These are phyloP conservation scores for Ahaetulla prasina DNA, from an alignment of 2,113 vertebrate species.

Conservation along the genomic window DNA sequence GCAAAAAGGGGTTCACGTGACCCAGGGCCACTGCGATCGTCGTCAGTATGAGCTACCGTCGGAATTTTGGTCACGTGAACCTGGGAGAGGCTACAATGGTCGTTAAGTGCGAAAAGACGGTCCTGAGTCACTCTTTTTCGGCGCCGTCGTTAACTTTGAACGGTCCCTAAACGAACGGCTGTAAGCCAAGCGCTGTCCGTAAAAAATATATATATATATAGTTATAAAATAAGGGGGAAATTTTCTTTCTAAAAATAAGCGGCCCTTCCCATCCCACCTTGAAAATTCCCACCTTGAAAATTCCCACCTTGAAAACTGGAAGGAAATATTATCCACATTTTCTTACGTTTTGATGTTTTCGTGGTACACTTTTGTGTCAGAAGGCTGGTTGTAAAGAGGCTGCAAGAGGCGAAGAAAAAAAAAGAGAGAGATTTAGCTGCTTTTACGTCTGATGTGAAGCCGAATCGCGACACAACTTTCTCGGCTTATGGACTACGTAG, in stretches of 20 bases:
- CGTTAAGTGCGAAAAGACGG: no score
- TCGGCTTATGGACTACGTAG: background rate
- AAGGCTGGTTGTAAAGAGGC: constrained; percentile 98
- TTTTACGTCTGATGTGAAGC: background rate
- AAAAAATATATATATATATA: no score
- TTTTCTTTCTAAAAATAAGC: background rate
- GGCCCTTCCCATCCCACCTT: background rate
- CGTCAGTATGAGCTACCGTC: no score
- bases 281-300: background rate
- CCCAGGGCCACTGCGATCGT: no score
- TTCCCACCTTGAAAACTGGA: no score
- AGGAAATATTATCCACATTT: background rate
- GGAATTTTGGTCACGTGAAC: no score
- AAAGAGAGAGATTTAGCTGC: background rate
- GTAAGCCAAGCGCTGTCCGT: no score
- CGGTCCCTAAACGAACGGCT: no score
- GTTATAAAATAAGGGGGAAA: background rate
- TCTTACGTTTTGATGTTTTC: constrained; percentile 99
- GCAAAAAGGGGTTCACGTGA: no score
- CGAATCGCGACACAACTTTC: background rate
- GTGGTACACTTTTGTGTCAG: constrained; percentile 98
- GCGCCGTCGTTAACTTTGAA: no score
- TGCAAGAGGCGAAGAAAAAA: constrained; percentile 57
- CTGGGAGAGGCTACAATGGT: no score
- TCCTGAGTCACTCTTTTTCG: no score